Evolutionary conservation across 2,113 vertebrate genomes (phyloP).

Genomic region (Hiodon alosoides): DNA sequence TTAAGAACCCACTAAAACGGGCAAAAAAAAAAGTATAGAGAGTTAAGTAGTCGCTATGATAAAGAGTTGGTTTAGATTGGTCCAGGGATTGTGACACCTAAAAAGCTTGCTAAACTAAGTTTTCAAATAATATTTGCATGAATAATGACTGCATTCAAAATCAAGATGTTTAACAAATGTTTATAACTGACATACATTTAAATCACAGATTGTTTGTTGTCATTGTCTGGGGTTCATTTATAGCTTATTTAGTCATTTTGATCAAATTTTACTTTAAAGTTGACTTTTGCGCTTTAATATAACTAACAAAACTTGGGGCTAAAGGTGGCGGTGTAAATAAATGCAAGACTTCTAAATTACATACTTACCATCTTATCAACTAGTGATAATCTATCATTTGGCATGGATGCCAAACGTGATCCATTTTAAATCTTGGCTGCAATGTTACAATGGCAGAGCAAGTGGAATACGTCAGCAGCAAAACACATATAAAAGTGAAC

Average conservation of each 20-base stretch:
- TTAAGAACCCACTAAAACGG: neutral
- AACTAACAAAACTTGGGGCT: neutral
- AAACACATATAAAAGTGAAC: neutral
- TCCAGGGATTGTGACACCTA: no score
- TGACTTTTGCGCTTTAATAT: no score
- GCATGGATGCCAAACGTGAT: slow-evolving; percentile 16
- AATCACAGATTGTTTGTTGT: neutral
- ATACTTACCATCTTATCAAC: slow-evolving; percentile 31
- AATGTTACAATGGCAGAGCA: slow-evolving; percentile 29
- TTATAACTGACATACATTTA: neutral
- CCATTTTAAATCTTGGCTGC: slow-evolving; percentile 24
- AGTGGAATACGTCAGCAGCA: neutral
- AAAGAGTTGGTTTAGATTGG: no score
- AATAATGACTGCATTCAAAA: no score
- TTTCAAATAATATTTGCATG: no score
- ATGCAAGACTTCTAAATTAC: neutral
- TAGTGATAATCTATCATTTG: slow-evolving; percentile 23
- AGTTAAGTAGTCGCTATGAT: no score
- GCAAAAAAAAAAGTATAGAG: no score
- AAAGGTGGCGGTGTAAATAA: slow-evolving; percentile 18
- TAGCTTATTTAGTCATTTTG: no score
- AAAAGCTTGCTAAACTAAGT: no score
- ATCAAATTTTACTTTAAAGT: no score
- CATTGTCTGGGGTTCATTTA: no score
- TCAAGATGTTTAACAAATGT: no score